Percentiles rank a stretch among this genome's conserved stretches.
Conservation (phyloP, 2,888 invertebrate species). For the Cephus spinipes region DNA sequence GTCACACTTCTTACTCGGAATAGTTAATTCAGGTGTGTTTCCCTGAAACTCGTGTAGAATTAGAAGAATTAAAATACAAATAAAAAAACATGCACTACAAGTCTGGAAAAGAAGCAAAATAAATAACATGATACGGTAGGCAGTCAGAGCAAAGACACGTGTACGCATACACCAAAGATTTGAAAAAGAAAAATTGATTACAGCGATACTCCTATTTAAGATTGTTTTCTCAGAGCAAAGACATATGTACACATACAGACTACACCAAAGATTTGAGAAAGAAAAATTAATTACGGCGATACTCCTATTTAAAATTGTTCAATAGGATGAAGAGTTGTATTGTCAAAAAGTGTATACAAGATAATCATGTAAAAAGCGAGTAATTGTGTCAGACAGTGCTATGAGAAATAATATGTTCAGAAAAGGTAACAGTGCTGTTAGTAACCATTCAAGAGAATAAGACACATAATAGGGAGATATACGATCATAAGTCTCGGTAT, state of each 20-base stretch:
- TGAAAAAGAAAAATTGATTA: not conserved
- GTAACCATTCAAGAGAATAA: not conserved
- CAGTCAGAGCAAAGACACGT: not conserved
- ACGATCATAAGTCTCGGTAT: not conserved
- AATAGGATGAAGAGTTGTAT: not conserved
- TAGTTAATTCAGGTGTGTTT: constrained; percentile 40
- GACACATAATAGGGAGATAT: not conserved
- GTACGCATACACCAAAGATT: not conserved
- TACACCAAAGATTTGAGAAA: not conserved
- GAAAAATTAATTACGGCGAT: not conserved
- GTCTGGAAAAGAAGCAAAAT: constrained; percentile 34
- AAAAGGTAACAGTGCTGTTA: not conserved
- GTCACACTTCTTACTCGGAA: constrained; percentile 28
- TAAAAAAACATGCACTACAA: constrained; percentile 40
- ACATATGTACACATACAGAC: not conserved
- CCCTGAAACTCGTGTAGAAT: constrained; percentile 55
- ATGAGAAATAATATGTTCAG: not conserved
- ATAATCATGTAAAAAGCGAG: not conserved
- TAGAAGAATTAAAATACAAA: constrained; percentile 43
- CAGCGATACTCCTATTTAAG: no score
- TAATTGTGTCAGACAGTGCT: not conserved
- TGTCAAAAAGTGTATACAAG: not conserved
- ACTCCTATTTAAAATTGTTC: no score
- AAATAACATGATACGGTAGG: constrained; percentile 7
- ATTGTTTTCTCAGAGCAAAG: not conserved